These are phyloP conservation scores for Myotis davidii DNA, from an alignment of 2,113 vertebrate species.

Conservation along the genomic window DNA sequence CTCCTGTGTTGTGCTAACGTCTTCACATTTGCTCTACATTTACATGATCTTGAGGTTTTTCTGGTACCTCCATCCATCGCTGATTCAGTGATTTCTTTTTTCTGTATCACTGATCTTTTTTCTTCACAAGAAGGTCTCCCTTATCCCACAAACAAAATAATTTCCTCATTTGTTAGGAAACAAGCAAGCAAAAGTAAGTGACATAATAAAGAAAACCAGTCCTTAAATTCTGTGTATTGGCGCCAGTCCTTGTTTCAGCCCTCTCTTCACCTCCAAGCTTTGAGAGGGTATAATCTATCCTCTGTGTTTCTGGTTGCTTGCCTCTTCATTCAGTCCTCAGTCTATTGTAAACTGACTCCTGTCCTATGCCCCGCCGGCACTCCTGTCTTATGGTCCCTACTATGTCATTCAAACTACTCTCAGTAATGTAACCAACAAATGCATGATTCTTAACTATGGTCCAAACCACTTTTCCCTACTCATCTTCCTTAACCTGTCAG, in stretches of 20 bases:
- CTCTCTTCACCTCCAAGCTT: neutral
- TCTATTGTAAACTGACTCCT: neutral
- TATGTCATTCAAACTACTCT: neutral
- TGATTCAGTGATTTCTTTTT: neutral
- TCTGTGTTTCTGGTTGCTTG: neutral
- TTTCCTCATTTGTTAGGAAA: neutral
- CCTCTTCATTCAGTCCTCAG: neutral
- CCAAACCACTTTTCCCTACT: rapidly evolving
- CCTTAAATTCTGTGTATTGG: neutral
- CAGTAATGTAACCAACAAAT: neutral
- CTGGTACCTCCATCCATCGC: neutral
- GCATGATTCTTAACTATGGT: neutral
- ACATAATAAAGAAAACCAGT: neutral
- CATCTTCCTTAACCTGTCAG: neutral
- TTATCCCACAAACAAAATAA: neutral
- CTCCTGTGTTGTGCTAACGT: neutral
- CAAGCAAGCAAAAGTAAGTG: neutral
- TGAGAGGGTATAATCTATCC: neutral
- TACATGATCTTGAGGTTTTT: neutral
- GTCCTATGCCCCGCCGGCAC: too few species aligned
- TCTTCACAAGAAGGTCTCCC: neutral
- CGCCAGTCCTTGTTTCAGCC: neutral
- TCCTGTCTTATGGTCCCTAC: neutral
- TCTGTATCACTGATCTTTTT: neutral
- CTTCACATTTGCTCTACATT: neutral